Conservation (phyloP, 2,113 vertebrate species). For the Uria aalge region DNA sequence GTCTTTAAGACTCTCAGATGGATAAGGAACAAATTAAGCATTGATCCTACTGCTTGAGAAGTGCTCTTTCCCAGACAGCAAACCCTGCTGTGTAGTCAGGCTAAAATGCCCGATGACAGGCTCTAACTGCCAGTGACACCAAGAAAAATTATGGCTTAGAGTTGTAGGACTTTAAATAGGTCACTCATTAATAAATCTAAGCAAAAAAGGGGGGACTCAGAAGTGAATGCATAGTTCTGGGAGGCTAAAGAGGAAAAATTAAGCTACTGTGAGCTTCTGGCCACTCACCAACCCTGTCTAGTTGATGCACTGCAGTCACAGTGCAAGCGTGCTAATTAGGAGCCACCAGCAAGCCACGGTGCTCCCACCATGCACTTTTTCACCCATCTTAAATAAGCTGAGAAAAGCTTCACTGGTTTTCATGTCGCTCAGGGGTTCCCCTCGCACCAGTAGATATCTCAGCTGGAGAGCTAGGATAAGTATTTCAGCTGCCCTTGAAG, state of each 20-base stretch:
- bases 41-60: neutral
- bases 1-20: neutral
- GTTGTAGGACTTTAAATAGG: neutral
- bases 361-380: neutral
- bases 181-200: neutral
- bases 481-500: neutral
- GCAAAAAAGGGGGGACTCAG: rapidly evolving
- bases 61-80: neutral
- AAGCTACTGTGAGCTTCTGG: neutral
- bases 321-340: neutral
- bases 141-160: neutral
- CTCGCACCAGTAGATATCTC: rapidly evolving
- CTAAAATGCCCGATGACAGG: rapidly evolving
- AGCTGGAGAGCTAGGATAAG: neutral
- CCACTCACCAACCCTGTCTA: neutral
- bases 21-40: neutral
- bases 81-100: neutral
- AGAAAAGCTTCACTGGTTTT: neutral
- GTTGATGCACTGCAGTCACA: neutral
- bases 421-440: neutral
- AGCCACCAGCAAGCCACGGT: neutral
- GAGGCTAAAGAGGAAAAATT: neutral
- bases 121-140: neutral
- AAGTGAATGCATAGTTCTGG: neutral
- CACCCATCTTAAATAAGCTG: neutral